Evolutionary conservation across 2,113 vertebrate genomes (phyloP).

Genomic region (Brachypodius melanocephalos): DNA sequence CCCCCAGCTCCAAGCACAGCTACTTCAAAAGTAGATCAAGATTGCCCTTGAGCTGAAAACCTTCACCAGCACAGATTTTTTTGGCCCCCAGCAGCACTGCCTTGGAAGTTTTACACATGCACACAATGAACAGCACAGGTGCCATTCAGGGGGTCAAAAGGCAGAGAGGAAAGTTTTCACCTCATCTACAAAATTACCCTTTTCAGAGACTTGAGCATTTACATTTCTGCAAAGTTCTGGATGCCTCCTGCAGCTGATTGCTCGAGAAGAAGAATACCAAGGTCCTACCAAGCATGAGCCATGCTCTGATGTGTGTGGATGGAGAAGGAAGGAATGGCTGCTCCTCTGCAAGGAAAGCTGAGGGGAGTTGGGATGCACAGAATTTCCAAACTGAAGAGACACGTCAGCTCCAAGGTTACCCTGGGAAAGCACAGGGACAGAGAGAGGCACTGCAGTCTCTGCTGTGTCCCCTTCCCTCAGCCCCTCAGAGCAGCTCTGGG

Average conservation of each 20-base stretch:
- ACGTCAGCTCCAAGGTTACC: neutral
- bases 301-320: fast-evolving
- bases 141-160: neutral
- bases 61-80: neutral
- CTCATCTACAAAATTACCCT: neutral
- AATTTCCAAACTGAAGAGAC: neutral
- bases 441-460: neutral
- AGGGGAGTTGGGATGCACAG: neutral
- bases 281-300: fast-evolving
- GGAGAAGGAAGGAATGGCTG: neutral
- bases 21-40: neutral
- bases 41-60: neutral
- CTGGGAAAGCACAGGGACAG: neutral
- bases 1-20: neutral
- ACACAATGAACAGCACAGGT: neutral
- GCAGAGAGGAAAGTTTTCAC: neutral
- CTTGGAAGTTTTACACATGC: neutral
- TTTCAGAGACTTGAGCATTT: neutral
- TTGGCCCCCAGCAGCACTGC: neutral
- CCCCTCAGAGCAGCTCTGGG: neutral
- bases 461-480: neutral
- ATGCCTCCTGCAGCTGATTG: neutral
- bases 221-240: neutral
- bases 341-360: neutral
- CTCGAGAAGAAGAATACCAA: neutral